These are phyloP conservation scores for Brachionus angularis DNA, from an alignment of 1,140 invertebrate species.

Conservation along the genomic window DNA sequence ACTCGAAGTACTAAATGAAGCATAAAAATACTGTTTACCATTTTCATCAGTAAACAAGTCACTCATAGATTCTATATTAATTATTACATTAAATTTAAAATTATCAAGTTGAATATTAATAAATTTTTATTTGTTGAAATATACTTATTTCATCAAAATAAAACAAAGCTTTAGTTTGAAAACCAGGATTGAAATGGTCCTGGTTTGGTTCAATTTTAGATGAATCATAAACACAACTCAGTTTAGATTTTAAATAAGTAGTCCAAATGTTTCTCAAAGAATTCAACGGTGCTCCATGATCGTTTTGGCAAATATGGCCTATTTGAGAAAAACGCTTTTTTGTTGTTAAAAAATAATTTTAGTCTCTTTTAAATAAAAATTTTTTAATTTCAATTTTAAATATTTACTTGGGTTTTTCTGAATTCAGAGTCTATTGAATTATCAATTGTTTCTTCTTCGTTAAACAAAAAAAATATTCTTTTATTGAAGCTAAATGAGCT, in stretches of 20 bases:
- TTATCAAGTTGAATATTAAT: no score
- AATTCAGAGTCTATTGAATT: no score
- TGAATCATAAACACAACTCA: constrained; percentile 16
- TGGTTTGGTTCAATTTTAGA: background rate
- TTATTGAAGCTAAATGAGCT: constrained; percentile 13
- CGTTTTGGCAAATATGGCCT: constrained; percentile 25
- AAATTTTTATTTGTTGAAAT: background rate
- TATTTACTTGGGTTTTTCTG: no score
- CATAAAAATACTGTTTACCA: constrained; percentile 38
- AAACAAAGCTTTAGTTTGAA: background rate
- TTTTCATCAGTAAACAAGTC: background rate
- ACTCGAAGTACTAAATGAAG: constrained; percentile 8
- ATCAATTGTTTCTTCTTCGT: background rate
- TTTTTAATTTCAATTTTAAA: background rate
- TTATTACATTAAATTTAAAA: no score
- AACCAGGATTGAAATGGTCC: background rate
- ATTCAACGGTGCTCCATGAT: constrained; percentile 22
- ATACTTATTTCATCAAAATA: constrained; percentile 38
- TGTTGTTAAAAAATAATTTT: background rate
- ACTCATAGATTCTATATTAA: constrained; percentile 15
- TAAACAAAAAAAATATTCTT: constrained; percentile 22
- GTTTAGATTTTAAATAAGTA: constrained; percentile 14
- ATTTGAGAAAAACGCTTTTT: background rate
- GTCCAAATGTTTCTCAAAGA: constrained; percentile 39
- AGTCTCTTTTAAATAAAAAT: background rate